Conservation (phyloP, 2,888 invertebrate species). For the Lasioglossum calceatum region DNA sequence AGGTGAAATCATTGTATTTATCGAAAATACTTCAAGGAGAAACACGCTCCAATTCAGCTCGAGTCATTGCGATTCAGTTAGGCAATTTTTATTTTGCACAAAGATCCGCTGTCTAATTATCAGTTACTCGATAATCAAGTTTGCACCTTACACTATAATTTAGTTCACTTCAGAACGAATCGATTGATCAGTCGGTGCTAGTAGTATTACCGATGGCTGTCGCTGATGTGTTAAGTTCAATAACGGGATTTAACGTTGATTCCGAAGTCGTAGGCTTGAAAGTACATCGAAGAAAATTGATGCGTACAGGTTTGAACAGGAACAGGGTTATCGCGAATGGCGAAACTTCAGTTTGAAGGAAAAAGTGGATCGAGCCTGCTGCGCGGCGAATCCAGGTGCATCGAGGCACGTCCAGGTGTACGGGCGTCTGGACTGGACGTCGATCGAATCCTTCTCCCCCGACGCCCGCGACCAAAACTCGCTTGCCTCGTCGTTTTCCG, state of each 20-base stretch:
- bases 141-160: neutral
- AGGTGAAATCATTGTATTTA: too few species aligned
- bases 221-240: too few species aligned
- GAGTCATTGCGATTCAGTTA: neutral
- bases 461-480: neutral
- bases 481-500: neutral
- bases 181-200: too few species aligned
- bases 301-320: neutral
- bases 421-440: neutral
- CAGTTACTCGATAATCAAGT: neutral
- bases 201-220: too few species aligned
- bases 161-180: too few species aligned
- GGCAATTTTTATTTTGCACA: too few species aligned
- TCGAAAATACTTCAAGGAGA: too few species aligned
- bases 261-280: neutral
- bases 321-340: neutral
- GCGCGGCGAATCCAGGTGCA: slow-evolving; percentile 14
- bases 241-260: neutral
- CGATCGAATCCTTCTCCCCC: neutral
- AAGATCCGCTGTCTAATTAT: neutral
- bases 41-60: too few species aligned
- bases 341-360: neutral
- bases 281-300: neutral
- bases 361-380: neutral
- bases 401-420: slow-evolving; percentile 9